Percentiles rank a stretch among this genome's conserved stretches.
Evolutionary conservation across 2,113 vertebrate genomes (phyloP).

Genomic region (Nothobranchius kuhntae): DNA sequence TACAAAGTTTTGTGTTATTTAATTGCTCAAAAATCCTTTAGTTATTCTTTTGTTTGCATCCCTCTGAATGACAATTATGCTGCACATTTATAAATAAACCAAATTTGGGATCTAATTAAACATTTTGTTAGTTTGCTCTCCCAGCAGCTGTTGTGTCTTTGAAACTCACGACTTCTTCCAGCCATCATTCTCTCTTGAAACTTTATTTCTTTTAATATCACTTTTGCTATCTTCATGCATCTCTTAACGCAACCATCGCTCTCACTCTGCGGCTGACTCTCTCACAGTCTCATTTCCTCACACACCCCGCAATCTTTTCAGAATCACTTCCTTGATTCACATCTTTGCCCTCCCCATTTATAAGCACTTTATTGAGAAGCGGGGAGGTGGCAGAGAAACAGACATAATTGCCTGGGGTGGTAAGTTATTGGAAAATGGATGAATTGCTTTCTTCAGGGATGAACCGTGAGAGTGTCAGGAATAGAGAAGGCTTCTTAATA

Average conservation of each 20-base stretch:
- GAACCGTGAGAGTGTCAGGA: slow-evolving; percentile 61
- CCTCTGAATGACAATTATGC: background rate
- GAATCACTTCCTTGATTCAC: slow-evolving; percentile 76
- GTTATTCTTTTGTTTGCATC: background rate
- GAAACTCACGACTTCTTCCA: slow-evolving; percentile 40
- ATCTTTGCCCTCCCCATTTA: slow-evolving; percentile 76
- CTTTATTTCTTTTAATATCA: slow-evolving; percentile 58
- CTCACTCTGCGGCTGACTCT: slow-evolving; percentile 22
- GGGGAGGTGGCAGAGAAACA: slow-evolving; percentile 73
- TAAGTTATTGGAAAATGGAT: slow-evolving; percentile 79
- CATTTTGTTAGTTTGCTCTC: slow-evolving; percentile 1
- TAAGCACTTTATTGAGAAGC: slow-evolving; percentile 78
- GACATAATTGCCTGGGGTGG: slow-evolving; percentile 76
- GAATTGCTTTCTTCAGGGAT: slow-evolving; percentile 72
- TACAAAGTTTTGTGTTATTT: background rate
- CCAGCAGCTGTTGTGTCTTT: slow-evolving; percentile 29
- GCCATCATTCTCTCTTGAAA: slow-evolving; percentile 30
- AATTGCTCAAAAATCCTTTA: background rate
- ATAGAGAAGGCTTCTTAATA: slow-evolving; percentile 72
- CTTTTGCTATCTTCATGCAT: slow-evolving; percentile 58
- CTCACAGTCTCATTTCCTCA: slow-evolving; percentile 73
- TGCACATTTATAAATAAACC: background rate
- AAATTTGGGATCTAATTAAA: background rate
- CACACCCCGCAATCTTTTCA: slow-evolving; percentile 70
- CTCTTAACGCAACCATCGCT: slow-evolving; percentile 50